Evolutionary conservation across 2,888 invertebrate genomes (phyloP), one percentile per base, ranked within the genome.

Genomic region (Cephus pygmeus): DNA sequence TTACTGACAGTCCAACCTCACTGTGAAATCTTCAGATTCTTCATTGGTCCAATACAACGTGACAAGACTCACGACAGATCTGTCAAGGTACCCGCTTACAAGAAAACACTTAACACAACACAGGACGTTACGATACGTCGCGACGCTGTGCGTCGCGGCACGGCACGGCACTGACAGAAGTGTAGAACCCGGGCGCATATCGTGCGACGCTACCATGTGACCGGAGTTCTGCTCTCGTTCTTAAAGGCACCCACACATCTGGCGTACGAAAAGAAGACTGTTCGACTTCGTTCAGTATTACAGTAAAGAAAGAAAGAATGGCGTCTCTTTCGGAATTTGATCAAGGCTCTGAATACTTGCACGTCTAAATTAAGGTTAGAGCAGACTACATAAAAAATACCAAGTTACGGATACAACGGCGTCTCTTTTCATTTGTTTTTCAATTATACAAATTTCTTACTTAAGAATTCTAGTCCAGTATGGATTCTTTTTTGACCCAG

Each of bases 81-180:
- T 34, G 71, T 33, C 33, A 31, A 34, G 34, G 33, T 71, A 34
- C 31, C 33, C 71, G 71, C 71, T 71, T 34, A 71, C 71, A 15
- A 31, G 71, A 15, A 31, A 71, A 12, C 71, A 69, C 69, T 30
- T 33, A 33, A 34, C 31, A 71, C 71, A 34, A 71, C 71, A 71
- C 71, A 71, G 12, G 71, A 71, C 71, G 71, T 4, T 34, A 71
- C 33, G 33, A 68, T 80, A 84, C 82, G 81, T 74, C 71, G 75
- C 79, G 81, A 81, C 76, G 80, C 81, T 81, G 82, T 74, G 79
- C 83, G 81, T 79, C 79, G 82, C 85, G 83, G 83, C 87, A 85
- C 88, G 88, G 84, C 84, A 87, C 85, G 85, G 85, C 85, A 90
- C 90, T 90, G 89, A 89, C 89, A 88, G 89, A 85, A 85, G 83